Conservation (phyloP, 23 tunicate species). For the Botrylloides violaceus region DNA sequence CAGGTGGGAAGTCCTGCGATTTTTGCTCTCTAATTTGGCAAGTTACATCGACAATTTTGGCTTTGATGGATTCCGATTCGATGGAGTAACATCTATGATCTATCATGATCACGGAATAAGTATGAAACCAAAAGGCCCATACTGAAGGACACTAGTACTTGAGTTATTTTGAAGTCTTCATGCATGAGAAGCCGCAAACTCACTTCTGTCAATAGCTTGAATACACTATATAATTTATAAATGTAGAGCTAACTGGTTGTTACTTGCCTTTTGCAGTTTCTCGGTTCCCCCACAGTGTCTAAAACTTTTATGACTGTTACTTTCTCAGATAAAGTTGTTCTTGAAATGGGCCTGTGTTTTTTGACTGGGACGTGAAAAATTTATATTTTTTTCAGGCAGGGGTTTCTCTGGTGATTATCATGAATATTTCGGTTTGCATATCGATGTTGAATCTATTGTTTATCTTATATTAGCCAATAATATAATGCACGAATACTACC, state of each 20-base stretch:
- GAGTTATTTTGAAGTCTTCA: too few species aligned
- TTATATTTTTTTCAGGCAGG: slow-evolving; percentile 58
- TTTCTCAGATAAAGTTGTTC: neutral
- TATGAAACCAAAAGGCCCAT: neutral
- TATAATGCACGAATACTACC: slow-evolving; percentile 53
- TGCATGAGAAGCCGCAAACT: too few species aligned
- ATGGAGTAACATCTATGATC: slow-evolving; percentile 95
- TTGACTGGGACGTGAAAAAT: too few species aligned
- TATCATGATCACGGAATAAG: slow-evolving; percentile 97
- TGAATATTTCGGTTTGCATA: slow-evolving; percentile 92
- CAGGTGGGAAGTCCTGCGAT: slow-evolving; percentile 93
- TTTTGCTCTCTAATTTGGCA: slow-evolving; percentile 77
- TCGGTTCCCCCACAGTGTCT: too few species aligned
- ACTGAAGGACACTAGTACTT: too few species aligned
- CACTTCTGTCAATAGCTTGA: too few species aligned
- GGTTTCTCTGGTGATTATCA: slow-evolving; percentile 89
- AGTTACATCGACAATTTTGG: slow-evolving; percentile 74
- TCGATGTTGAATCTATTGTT: slow-evolving; percentile 81
- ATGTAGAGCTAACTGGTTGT: too few species aligned
- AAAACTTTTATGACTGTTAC: neutral
- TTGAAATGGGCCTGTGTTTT: too few species aligned
- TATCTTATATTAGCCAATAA: slow-evolving; percentile 88
- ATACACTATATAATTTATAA: too few species aligned
- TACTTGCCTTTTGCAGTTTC: too few species aligned
- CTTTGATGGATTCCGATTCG: slow-evolving; percentile 96